phyloP scores from a whole-genome alignment of 1,140 invertebrate genomes.

The Cheumatopsyche charites region DNA sequence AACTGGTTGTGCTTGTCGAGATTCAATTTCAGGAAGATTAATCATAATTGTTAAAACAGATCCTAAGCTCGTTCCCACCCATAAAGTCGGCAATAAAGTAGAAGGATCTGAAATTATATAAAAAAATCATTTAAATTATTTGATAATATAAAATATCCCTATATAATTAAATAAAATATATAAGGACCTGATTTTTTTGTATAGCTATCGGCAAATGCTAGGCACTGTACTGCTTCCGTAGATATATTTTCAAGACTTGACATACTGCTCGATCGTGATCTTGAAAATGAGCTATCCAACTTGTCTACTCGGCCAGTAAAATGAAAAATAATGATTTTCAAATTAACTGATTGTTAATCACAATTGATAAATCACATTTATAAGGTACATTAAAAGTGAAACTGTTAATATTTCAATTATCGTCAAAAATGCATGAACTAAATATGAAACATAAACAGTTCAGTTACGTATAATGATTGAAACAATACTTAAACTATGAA shows the following conservation, averaged over 20 bases:
- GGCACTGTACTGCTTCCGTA: conserved; percentile 93
- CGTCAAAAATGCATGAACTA: neutral
- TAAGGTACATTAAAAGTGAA: too few relatives aligned
- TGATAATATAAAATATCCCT: conserved; percentile 26
- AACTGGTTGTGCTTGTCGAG: conserved; percentile 86
- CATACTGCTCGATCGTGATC: conserved; percentile 95
- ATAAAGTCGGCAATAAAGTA: conserved; percentile 81
- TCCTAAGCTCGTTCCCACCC: conserved; percentile 95
- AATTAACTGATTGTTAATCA: conserved; percentile 35
- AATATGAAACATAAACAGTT: neutral
- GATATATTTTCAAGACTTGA: conserved; percentile 96
- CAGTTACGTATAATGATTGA: neutral
- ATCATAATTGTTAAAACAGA: conserved; percentile 92
- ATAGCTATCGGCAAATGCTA: conserved; percentile 95
- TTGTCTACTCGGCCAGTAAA: conserved; percentile 85
- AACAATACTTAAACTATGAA: neutral
- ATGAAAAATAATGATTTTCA: conserved; percentile 41
- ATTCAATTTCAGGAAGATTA: conserved; percentile 80
- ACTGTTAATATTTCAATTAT: too few relatives aligned
- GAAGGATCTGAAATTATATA: conserved; percentile 71
- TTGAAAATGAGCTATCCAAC: conserved; percentile 93
- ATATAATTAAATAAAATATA: neutral
- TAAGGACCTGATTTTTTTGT: conserved; percentile 87
- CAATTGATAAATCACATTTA: neutral
- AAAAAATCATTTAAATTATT: too few relatives aligned